Evolutionary conservation across 2,888 invertebrate genomes (phyloP).

Genomic region (Acanthosepion esculentum): DNA sequence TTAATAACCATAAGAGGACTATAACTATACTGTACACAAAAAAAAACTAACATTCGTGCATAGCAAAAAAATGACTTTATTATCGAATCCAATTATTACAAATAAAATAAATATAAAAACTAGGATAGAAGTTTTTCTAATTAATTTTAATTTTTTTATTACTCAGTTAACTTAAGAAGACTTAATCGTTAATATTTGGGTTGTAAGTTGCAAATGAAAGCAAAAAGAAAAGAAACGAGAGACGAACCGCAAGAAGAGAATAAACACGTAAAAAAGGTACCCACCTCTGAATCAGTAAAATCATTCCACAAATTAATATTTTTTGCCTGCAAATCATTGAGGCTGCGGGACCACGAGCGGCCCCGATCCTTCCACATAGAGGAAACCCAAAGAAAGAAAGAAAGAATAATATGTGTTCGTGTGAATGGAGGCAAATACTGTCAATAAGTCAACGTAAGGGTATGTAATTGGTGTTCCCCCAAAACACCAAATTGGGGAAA

Average conservation of each 20-base stretch:
- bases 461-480: no score
- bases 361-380: not conserved
- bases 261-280: not conserved
- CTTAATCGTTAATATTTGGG: no score
- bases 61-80: no score
- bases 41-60: not conserved
- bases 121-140: no score
- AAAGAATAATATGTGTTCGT: not conserved
- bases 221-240: not conserved
- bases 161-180: no score
- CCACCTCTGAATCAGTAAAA: slow-evolving; percentile 45
- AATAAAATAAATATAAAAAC: no score
- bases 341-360: slow-evolving; percentile 34
- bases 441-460: no score
- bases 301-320: slow-evolving; percentile 45
- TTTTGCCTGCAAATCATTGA: slow-evolving; percentile 48
- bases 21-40: not conserved
- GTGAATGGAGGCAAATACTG: no score
- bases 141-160: no score
- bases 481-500: not conserved
- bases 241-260: not conserved
- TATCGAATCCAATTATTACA: no score
- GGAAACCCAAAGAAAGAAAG: not conserved
- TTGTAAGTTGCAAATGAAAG: not conserved
- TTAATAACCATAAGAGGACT: not conserved